Conservation (phyloP, 2,113 vertebrate genomes). For the Passer montanus region DNA sequence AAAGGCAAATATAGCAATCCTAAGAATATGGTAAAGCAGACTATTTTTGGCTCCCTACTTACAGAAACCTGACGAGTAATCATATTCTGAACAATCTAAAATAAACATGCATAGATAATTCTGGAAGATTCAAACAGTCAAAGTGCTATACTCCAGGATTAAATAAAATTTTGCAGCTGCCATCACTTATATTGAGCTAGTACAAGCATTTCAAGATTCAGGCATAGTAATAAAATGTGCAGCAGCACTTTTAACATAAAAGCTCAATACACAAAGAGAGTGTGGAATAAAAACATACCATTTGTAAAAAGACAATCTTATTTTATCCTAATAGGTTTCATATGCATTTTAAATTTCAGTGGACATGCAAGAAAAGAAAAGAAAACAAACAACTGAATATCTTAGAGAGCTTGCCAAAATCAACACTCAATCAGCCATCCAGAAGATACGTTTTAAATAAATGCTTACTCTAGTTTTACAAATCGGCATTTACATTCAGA, state of each 20-base stretch:
- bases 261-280: not conserved
- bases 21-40: not conserved
- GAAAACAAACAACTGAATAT: not conserved
- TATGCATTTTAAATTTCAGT: not conserved
- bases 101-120: conserved; percentile 33
- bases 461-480: conserved; percentile 21
- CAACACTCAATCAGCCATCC: not conserved
- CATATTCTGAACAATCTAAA: conserved; percentile 30
- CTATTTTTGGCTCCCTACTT: conserved; percentile 8
- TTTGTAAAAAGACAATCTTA: not conserved
- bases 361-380: not conserved
- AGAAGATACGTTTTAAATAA: conserved; percentile 10
- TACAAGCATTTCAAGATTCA: conserved; percentile 6
- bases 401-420: not conserved
- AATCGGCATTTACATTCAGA: not conserved
- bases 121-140: not conserved
- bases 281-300: not conserved
- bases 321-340: not conserved
- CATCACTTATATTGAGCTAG: not conserved
- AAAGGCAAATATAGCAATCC: not conserved
- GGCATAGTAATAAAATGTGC: not conserved
- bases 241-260: not conserved
- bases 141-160: not conserved
- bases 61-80: not conserved
- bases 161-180: conserved; percentile 36